These are phyloP conservation scores for Silurus asotus DNA, from an alignment of 2,113 vertebrate species.

Conservation along the genomic window DNA sequence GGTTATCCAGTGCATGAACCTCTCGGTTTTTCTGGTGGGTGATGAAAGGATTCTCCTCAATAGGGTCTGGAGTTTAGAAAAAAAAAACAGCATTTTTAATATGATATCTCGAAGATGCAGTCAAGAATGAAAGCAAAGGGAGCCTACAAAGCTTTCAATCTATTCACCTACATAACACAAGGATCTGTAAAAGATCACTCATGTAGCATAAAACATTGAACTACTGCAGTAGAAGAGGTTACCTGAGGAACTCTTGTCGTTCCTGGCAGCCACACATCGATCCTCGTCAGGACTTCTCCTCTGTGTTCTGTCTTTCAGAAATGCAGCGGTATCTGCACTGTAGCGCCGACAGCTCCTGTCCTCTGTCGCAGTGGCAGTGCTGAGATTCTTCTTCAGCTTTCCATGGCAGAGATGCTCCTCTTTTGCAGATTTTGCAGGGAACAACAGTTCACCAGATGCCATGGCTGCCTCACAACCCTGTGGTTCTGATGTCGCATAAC, in stretches of 20 bases:
- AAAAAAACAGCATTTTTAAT: conserved; percentile 27
- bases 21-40: conserved; percentile 88
- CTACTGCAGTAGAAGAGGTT: conserved; percentile 38
- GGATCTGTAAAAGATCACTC: conserved; percentile 47
- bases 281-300: conserved; percentile 85
- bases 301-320: conserved; percentile 78
- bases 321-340: conserved; percentile 91
- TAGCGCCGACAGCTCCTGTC: conserved; percentile 89
- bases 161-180: conserved; percentile 62
- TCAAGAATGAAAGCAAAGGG: conserved; percentile 57
- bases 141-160: conserved; percentile 67
- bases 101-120: conserved; percentile 23
- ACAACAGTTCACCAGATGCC: conserved; percentile 69
- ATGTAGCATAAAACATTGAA: background rate
- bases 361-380: conserved; percentile 70
- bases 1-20: conserved; percentile 90
- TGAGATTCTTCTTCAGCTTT: conserved; percentile 81
- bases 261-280: conserved; percentile 91
- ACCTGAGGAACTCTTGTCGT: conserved; percentile 92
- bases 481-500: background rate
- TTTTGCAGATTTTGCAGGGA: conserved; percentile 60
- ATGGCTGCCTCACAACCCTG: conserved; percentile 58
- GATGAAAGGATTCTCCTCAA: conserved; percentile 97
- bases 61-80: conserved; percentile 84
- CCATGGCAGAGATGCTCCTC: conserved; percentile 88